Percentiles rank a stretch among this genome's conserved stretches.
Conservation (phyloP, 2,888 invertebrate species). For the Agrilus cyanescens region DNA sequence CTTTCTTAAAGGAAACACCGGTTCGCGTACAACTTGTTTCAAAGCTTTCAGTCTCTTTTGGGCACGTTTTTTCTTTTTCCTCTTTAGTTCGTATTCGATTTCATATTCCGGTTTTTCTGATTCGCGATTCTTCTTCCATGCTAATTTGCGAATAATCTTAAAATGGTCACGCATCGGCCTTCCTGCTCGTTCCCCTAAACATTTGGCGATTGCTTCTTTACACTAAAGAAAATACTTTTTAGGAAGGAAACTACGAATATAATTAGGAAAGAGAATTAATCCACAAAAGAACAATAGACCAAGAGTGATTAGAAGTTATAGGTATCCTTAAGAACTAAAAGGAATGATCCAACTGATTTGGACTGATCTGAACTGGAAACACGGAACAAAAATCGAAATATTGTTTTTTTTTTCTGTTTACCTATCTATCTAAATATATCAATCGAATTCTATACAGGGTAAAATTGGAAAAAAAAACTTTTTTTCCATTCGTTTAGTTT, state of each 20-base stretch:
- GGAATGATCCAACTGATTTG: too few relatives aligned
- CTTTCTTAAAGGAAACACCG: slow-evolving; percentile 15
- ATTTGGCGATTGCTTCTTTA: slow-evolving; percentile 32
- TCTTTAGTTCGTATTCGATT: slow-evolving; percentile 18
- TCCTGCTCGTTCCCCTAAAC: slow-evolving; percentile 31
- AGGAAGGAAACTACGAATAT: background rate
- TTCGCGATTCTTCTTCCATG: slow-evolving; percentile 28
- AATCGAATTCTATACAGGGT: too few relatives aligned
- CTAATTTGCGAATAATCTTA: slow-evolving; percentile 30
- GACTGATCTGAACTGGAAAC: too few relatives aligned
- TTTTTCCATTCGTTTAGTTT: too few relatives aligned
- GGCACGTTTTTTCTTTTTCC: slow-evolving; percentile 19
- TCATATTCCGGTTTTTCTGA: slow-evolving; percentile 19
- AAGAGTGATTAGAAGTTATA: too few relatives aligned
- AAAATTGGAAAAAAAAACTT: too few relatives aligned
- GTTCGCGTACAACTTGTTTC: slow-evolving; percentile 13
- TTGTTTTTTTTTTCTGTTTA: too few relatives aligned
- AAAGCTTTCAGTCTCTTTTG: slow-evolving; percentile 18
- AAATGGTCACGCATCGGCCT: slow-evolving; percentile 32
- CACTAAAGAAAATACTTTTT: slow-evolving; percentile 20
- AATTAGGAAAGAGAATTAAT: too few relatives aligned
- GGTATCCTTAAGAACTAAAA: too few relatives aligned
- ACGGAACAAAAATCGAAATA: too few relatives aligned
- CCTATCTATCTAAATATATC: too few relatives aligned
- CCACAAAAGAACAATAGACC: too few relatives aligned